A percentile compares a stretch with the other conserved stretches of the same genome.
Conservation (phyloP, 2,888 invertebrate genomes). For the Trachelus stipa region DNA sequence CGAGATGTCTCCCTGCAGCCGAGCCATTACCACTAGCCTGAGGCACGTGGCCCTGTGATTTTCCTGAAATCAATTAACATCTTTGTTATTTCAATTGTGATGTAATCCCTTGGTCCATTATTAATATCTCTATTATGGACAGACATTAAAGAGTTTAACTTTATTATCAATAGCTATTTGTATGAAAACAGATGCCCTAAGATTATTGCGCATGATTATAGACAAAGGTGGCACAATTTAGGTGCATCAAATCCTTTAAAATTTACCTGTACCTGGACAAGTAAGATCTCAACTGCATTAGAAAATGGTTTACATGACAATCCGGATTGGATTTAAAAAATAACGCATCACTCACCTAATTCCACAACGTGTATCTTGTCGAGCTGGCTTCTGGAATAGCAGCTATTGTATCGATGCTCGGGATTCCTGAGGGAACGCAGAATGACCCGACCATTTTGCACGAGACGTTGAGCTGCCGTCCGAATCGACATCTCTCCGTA, state of each 20-base stretch:
- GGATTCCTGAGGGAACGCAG: slow-evolving; percentile 51
- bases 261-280: background rate
- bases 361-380: slow-evolving; percentile 64
- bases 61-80: slow-evolving; percentile 39
- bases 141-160: background rate
- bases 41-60: slow-evolving; percentile 59
- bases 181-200: background rate
- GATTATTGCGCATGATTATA: background rate
- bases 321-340: background rate
- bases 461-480: slow-evolving; percentile 50
- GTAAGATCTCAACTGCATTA: background rate
- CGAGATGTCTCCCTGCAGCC: slow-evolving; percentile 48
- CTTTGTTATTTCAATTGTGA: background rate
- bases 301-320: background rate
- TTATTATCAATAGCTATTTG: background rate
- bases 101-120: background rate
- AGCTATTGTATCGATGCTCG: slow-evolving; percentile 40
- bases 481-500: slow-evolving; percentile 60
- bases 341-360: slow-evolving; percentile 50
- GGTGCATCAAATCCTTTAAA: background rate
- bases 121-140: background rate
- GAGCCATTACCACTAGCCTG: slow-evolving; percentile 49
- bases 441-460: slow-evolving; percentile 61
- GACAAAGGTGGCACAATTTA: background rate
- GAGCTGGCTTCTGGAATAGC: slow-evolving; percentile 41